Conservation (phyloP, 1,140 invertebrate genomes). For the Drosophila aff. region DNA sequence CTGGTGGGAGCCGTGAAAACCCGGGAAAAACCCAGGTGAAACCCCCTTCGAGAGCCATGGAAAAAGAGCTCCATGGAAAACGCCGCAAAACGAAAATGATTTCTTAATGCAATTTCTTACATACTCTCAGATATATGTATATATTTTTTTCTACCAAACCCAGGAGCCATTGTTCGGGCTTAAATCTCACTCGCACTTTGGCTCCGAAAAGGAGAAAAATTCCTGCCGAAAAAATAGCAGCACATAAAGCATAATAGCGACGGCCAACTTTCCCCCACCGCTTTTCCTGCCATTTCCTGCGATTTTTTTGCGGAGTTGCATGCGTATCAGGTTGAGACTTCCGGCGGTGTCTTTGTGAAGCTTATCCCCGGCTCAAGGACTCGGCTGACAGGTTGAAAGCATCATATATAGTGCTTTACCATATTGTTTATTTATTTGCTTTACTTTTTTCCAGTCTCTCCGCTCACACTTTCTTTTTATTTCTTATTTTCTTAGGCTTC, state of each 20-base stretch:
- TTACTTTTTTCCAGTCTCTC: conserved; percentile 18
- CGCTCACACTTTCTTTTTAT: not conserved
- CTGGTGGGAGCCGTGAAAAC: conserved; percentile 9
- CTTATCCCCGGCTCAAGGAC: conserved; percentile 44
- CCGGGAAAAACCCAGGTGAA: not conserved
- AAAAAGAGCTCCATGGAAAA: conserved; percentile 7
- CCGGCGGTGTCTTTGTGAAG: conserved; percentile 71
- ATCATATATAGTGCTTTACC: conserved; percentile 29
- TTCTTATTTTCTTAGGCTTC: conserved; percentile 9
- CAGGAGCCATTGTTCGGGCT: conserved; percentile 53
- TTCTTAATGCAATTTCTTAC: conserved; percentile 77
- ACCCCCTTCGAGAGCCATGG: not conserved
- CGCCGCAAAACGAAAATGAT: conserved; percentile 57
- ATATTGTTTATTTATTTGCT: conserved; percentile 59
- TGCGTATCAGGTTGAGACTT: conserved; percentile 71
- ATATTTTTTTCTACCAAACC: conserved; percentile 22
- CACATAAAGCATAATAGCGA: conserved; percentile 73
- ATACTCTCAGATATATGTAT: conserved; percentile 7
- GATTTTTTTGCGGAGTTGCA: conserved; percentile 34
- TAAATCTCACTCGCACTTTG: conserved; percentile 40
- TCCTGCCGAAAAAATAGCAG: conserved; percentile 49
- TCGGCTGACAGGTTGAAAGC: conserved; percentile 53
- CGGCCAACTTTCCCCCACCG: conserved; percentile 1
- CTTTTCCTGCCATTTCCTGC: conserved; percentile 14
- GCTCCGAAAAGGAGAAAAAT: conserved; percentile 34